A percentile compares a stretch with the other conserved stretches of the same genome.
These are phyloP conservation scores for Rissa tridactyla DNA, from an alignment of 2,113 vertebrate species.

Conservation along the genomic window DNA sequence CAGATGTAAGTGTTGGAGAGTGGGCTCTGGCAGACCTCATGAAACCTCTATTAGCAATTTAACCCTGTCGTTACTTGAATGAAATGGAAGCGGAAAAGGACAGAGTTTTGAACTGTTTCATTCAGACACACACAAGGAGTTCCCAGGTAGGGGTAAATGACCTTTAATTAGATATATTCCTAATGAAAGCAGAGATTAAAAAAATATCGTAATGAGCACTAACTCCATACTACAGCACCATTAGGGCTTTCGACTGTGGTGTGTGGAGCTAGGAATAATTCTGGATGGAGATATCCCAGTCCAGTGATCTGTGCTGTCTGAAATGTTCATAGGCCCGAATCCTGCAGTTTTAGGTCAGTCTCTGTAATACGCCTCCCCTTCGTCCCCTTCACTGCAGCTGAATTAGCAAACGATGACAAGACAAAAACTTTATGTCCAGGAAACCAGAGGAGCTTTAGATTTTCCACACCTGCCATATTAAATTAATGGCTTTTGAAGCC, in stretches of 20 bases:
- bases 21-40: conserved; percentile 90
- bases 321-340: background rate
- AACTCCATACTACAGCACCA: background rate
- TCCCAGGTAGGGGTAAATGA: background rate
- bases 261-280: background rate
- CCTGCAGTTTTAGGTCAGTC: background rate
- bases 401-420: background rate
- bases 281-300: background rate
- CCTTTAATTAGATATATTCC: background rate
- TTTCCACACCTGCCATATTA: background rate
- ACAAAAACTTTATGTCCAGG: background rate
- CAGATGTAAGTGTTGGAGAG: conserved; percentile 98
- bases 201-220: background rate
- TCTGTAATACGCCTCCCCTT: background rate
- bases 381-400: background rate
- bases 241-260: background rate
- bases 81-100: conserved; percentile 1
- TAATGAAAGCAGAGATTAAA: background rate
- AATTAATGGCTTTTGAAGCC: background rate
- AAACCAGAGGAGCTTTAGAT: background rate
- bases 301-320: background rate
- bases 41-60: conserved; percentile 94
- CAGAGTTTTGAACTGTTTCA: background rate
- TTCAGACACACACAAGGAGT: background rate
- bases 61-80: conserved; percentile 78